A percentile compares a stretch with the other conserved stretches of the same genome.
Evolutionary conservation across 2,888 invertebrate genomes (phyloP).

Genomic region (Sphecodes monilicornis): DNA sequence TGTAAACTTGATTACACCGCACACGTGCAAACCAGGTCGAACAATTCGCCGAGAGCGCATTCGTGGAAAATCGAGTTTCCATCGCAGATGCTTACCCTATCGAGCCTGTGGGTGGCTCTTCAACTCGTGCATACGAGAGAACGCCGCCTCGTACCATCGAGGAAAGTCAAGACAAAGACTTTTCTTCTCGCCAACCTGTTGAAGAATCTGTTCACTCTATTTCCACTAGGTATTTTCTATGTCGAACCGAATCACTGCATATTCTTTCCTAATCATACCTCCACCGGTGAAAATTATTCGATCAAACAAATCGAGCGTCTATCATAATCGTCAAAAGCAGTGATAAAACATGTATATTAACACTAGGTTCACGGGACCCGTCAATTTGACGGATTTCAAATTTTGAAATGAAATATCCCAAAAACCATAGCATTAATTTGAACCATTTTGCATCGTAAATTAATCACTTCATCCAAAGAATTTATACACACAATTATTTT

Average conservation of each 20-base stretch:
- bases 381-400: too few relatives aligned
- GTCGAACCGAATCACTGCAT: conserved; percentile 33
- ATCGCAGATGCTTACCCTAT: conserved; percentile 74
- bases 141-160: conserved; percentile 44
- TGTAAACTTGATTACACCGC: conserved; percentile 70
- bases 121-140: conserved; percentile 65
- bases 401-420: too few relatives aligned
- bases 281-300: not conserved
- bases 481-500: too few relatives aligned
- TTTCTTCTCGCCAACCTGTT: conserved; percentile 76
- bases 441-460: too few relatives aligned
- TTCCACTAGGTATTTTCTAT: conserved; percentile 29
- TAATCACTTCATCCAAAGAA: too few relatives aligned
- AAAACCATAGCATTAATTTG: too few relatives aligned
- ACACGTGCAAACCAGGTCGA: conserved; percentile 67
- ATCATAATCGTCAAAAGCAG: not conserved
- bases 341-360: too few relatives aligned
- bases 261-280: conserved; percentile 4
- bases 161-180: conserved; percentile 73
- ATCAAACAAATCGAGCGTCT: not conserved
- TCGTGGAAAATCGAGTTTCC: conserved; percentile 77
- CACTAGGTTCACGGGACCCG: too few relatives aligned
- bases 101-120: conserved; percentile 61
- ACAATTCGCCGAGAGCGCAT: conserved; percentile 69
- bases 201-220: conserved; percentile 63